phyloP scores from a whole-genome alignment of 1,140 invertebrate genomes.

The Conus ventricosus region DNA sequence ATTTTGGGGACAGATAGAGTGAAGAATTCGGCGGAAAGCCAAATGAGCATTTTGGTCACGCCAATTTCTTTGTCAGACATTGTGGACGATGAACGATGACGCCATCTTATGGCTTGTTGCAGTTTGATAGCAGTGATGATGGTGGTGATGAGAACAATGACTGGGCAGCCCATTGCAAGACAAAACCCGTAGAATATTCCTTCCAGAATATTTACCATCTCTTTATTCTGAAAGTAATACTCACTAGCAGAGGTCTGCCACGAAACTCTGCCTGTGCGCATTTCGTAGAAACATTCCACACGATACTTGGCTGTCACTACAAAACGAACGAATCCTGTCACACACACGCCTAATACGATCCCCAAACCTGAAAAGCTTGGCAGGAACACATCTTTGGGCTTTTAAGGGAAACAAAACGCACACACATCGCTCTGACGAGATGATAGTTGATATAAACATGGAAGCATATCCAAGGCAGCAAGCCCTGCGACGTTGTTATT shows the following conservation, averaged over 20 bases:
- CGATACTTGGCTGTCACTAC: background rate
- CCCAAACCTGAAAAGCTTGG: background rate
- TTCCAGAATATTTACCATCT: background rate
- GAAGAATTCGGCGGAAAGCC: background rate
- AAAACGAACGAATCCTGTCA: background rate
- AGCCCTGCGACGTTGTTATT: background rate
- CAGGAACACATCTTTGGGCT: background rate
- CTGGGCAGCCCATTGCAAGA: background rate
- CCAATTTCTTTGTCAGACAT: background rate
- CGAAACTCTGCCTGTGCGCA: background rate
- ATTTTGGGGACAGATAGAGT: background rate
- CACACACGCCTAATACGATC: background rate
- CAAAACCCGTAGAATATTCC: conserved; percentile 23
- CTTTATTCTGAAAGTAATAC: conserved; percentile 1
- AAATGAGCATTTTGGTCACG: conserved; percentile 14
- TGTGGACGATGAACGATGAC: background rate
- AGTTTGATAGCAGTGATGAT: conserved; percentile 24
- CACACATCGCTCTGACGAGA: conserved; percentile 18
- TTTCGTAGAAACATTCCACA: conserved; percentile 17
- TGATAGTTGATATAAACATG: background rate
- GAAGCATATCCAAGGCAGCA: background rate
- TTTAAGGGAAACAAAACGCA: conserved; percentile 11
- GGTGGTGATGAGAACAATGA: conserved; percentile 18
- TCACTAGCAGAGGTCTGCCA: background rate
- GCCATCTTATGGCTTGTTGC: background rate